Evolutionary conservation across 2,888 invertebrate genomes (phyloP).

Genomic region (Phanerotoma sp.): DNA sequence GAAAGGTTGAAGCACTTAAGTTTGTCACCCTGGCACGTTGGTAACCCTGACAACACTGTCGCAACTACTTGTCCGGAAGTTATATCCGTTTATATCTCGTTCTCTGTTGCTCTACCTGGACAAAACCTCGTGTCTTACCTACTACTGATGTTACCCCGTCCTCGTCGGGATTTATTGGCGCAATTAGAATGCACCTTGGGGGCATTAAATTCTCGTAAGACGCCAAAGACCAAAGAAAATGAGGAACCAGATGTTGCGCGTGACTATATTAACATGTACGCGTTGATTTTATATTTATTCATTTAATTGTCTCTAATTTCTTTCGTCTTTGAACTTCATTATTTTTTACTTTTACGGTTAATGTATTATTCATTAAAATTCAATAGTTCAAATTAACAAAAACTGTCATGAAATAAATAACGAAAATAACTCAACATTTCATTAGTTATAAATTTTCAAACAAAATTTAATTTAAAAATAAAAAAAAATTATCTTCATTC

Average conservation of each 20-base stretch:
- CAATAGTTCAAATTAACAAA: no score
- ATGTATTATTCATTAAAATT: no score
- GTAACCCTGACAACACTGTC: constrained; percentile 3
- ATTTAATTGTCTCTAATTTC: no score
- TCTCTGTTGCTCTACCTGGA: constrained; percentile 9
- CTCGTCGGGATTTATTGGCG: constrained; percentile 54
- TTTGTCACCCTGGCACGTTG: background rate
- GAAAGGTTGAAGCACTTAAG: constrained; percentile 2
- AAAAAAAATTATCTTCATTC: no score
- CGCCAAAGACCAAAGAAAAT: constrained; percentile 43
- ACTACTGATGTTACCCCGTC: constrained; percentile 31
- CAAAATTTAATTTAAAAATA: no score
- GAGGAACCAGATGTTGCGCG: constrained; percentile 17
- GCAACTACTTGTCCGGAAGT: constrained; percentile 5
- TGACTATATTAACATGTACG: background rate
- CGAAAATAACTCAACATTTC: no score
- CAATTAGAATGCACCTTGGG: constrained; percentile 56
- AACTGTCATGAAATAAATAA: no score
- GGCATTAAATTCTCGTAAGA: constrained; percentile 56
- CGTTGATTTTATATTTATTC: constrained; percentile 3
- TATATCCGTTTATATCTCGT: background rate
- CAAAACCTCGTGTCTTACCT: constrained; percentile 13
- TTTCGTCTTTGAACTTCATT: no score
- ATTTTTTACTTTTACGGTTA: no score
- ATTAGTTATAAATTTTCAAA: no score